Percentiles rank a stretch among this genome's conserved stretches.
phyloP scores from a whole-genome alignment of 2,797 vertebrate species.

The Phrynocephalus guinanensis region DNA sequence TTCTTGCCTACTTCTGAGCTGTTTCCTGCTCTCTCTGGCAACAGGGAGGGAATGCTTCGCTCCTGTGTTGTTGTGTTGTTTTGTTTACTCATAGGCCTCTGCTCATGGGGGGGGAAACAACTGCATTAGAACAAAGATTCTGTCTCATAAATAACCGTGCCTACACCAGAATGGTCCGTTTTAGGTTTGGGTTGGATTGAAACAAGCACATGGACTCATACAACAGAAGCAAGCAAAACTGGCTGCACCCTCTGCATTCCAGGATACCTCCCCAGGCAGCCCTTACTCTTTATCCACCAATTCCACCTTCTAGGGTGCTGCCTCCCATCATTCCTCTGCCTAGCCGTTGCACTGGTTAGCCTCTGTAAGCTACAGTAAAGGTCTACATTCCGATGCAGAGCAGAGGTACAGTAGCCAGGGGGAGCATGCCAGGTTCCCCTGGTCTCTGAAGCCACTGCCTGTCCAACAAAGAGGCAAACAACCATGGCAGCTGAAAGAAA shows the following conservation, averaged over 20 bases:
- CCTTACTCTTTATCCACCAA: no score
- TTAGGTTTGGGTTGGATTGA: not conserved
- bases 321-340: not conserved
- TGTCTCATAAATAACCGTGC: not conserved
- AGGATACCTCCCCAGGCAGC: not conserved
- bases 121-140: not conserved
- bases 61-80: not conserved
- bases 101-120: not conserved
- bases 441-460: not conserved
- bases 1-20: not conserved
- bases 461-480: not conserved
- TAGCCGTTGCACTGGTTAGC: not conserved
- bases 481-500: not conserved
- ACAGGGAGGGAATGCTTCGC: not conserved
- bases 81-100: not conserved
- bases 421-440: not conserved
- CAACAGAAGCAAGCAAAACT: not conserved
- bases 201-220: not conserved
- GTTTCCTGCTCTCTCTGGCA: not conserved
- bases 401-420: no score
- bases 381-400: not conserved
- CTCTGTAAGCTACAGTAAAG: no score
- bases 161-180: not conserved
- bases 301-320: no score
- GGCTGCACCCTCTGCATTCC: not conserved